Evolutionary conservation across 1,140 invertebrate species (phyloP).

Genomic region (Colletes latitarsis): DNA sequence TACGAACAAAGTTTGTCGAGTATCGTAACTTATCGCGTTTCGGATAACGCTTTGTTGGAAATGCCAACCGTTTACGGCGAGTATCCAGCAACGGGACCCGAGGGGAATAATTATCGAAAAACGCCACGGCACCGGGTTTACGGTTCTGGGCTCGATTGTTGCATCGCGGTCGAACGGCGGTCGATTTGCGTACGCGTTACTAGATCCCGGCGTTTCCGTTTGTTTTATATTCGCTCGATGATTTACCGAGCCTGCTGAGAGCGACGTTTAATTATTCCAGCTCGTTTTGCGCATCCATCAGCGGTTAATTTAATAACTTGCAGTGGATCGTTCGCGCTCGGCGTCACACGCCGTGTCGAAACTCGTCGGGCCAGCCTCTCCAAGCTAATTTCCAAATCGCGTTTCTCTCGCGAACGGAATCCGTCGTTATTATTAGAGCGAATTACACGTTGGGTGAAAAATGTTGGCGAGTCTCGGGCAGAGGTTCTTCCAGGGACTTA

Average conservation of each 20-base stretch:
- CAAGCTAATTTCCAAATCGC: constrained; percentile 30
- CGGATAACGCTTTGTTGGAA: no score
- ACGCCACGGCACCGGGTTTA: background rate
- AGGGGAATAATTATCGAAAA: background rate
- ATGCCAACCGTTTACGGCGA: background rate
- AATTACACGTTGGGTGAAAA: background rate
- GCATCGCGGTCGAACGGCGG: constrained; percentile 14
- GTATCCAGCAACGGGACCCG: background rate
- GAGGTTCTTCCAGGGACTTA: no score
- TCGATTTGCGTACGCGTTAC: constrained; percentile 25
- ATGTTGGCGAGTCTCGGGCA: no score
- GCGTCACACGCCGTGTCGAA: constrained; percentile 3
- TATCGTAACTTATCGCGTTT: no score
- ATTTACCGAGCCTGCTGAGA: constrained; percentile 23
- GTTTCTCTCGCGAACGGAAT: no score
- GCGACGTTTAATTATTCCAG: constrained; percentile 31
- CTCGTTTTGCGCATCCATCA: constrained; percentile 19
- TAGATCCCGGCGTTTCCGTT: background rate
- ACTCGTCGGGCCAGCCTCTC: background rate
- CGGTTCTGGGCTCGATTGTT: background rate
- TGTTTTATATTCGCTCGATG: constrained; percentile 41
- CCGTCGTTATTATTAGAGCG: constrained; percentile 1
- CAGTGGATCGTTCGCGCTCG: constrained; percentile 27
- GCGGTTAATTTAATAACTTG: constrained; percentile 34
- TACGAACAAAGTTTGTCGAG: no score